Conservation (phyloP, 2,113 vertebrate species). For the pig (Sus scrofa) region T2T-Sscrofa CM000815.6:125181501-125182000, state of each 20-base stretch:
- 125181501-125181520: conserved; percentile 79
- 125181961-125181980: conserved; percentile 17
- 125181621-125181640: conserved; percentile 60
- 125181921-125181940: conserved; percentile 22
- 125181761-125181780: conserved; percentile 1
- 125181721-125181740: neutral
- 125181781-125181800: neutral
- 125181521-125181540: conserved; percentile 73
- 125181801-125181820: neutral
- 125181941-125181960: conserved; percentile 7
- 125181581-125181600: conserved; percentile 50
- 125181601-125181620: conserved; percentile 77
- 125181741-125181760: neutral
- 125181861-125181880: conserved; percentile 37
- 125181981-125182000: conserved; percentile 37
- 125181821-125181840: conserved; percentile 44
- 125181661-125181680: conserved; percentile 58
- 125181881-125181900: conserved; percentile 56
- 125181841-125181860: conserved; percentile 24
- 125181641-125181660: conserved; percentile 72
- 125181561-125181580: neutral
- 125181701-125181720: conserved; percentile 2
- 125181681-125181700: conserved; percentile 48
- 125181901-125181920: neutral
- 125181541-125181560: conserved; percentile 30